Percentiles rank a stretch among this genome's conserved stretches.
Evolutionary conservation across 2,113 vertebrate genomes (phyloP).

Genomic region (Nycticebus coucang): DNA sequence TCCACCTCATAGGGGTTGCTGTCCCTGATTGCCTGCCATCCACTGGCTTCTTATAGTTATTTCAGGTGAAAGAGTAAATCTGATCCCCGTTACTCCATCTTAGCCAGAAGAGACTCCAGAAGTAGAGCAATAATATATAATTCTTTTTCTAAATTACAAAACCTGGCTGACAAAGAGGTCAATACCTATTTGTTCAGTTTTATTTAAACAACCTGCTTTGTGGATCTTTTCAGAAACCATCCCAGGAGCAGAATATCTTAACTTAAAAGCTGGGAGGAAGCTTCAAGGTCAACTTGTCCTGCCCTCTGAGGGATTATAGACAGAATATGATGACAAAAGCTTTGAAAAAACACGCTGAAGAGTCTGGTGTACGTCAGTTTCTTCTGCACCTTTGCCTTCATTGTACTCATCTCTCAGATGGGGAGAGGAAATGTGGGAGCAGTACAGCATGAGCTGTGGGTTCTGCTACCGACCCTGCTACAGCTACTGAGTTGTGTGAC

Average conservation of each 20-base stretch:
- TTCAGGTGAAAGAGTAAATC: neutral
- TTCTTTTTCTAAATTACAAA: neutral
- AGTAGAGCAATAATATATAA: no score
- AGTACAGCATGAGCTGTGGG: fast-evolving
- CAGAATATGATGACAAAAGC: neutral
- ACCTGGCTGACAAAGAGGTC: neutral
- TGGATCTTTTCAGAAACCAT: neutral
- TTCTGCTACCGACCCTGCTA: neutral
- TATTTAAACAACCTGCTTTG: neutral
- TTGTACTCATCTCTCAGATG: neutral
- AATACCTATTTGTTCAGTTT: neutral
- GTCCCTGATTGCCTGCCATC: fast-evolving
- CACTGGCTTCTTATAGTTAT: neutral
- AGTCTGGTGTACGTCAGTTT: neutral
- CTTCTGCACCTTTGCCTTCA: neutral
- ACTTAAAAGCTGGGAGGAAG: neutral
- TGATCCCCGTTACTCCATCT: neutral
- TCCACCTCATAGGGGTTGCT: fast-evolving
- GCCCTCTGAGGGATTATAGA: neutral
- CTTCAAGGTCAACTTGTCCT: neutral
- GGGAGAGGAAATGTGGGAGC: neutral
- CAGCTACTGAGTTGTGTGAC: neutral
- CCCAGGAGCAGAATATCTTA: neutral
- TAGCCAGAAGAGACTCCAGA: neutral
- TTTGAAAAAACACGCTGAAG: neutral